Conservation (phyloP, 2,888 invertebrate genomes). For the Pimpla rufipes region DNA sequence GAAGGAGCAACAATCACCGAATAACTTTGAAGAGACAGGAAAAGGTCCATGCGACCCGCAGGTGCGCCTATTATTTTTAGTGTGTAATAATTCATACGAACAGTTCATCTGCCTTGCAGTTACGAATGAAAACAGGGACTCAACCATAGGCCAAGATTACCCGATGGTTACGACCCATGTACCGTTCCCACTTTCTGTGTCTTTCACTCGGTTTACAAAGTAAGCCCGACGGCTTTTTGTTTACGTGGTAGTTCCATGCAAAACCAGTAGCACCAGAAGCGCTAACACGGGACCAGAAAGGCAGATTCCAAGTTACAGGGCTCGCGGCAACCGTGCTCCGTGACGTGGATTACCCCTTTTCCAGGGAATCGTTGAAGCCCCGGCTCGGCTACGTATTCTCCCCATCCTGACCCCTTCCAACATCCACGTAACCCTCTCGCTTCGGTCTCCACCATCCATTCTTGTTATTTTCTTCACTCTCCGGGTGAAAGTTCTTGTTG, state of each 20-base stretch:
- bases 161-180: not conserved
- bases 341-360: conserved; percentile 45
- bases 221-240: not conserved
- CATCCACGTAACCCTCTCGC: conserved; percentile 39
- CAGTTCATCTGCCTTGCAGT: not conserved
- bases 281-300: conserved; percentile 19
- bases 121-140: not conserved
- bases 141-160: not conserved
- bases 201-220: not conserved
- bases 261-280: conserved; percentile 4
- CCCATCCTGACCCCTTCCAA: conserved; percentile 34
- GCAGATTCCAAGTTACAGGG: conserved; percentile 36
- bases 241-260: not conserved
- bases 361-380: conserved; percentile 43
- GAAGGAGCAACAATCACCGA: not conserved
- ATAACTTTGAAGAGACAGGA: not conserved
- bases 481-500: conserved; percentile 66
- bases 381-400: conserved; percentile 15
- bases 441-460: conserved; percentile 68
- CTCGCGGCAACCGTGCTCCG: conserved; percentile 24
- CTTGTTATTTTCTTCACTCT: conserved; percentile 70
- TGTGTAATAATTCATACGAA: not conserved
- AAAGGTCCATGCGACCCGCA: not conserved
- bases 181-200: not conserved
- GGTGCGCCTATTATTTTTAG: not conserved